Conservation (phyloP, 2,888 invertebrate species). For the Ceraclea dissimilis region DNA sequence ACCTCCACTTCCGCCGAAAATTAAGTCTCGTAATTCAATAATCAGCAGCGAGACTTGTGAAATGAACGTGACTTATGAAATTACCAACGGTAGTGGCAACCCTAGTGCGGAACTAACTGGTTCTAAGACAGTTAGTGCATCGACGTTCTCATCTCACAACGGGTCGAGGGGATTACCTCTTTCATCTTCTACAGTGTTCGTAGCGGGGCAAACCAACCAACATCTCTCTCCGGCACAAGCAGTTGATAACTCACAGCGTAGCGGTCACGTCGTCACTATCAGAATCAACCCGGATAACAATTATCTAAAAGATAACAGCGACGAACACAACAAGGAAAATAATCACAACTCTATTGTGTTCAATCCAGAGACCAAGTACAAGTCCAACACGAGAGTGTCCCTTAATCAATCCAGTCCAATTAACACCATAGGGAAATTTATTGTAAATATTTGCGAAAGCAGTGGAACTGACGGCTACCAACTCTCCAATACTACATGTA, state of each 20-base stretch:
- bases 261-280: conserved; percentile 59
- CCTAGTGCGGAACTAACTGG: conserved; percentile 15
- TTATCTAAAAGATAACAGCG: conserved; percentile 19
- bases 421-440: conserved; percentile 26
- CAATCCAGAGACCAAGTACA: conserved; percentile 13
- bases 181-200: conserved; percentile 45
- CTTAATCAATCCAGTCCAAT: conserved; percentile 22
- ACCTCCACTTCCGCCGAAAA: conserved; percentile 28
- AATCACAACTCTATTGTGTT: conserved; percentile 9
- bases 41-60: conserved; percentile 23
- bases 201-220: conserved; percentile 36
- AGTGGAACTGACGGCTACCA: conserved; percentile 8
- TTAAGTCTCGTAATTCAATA: conserved; percentile 30
- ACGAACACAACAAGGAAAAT: conserved; percentile 14
- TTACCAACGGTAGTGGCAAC: conserved; percentile 12
- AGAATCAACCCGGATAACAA: conserved; percentile 55
- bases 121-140: conserved; percentile 22
- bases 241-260: conserved; percentile 38
- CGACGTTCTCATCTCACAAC: conserved; percentile 14
- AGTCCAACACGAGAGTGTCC: conserved; percentile 20
- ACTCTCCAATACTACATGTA: background rate
- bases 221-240: conserved; percentile 29
- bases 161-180: conserved; percentile 19
- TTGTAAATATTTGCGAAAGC: conserved; percentile 24
- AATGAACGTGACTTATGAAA: conserved; percentile 13